Evolutionary conservation across 2,888 invertebrate species (phyloP).

Genomic region (Drosophila formosana): DNA sequence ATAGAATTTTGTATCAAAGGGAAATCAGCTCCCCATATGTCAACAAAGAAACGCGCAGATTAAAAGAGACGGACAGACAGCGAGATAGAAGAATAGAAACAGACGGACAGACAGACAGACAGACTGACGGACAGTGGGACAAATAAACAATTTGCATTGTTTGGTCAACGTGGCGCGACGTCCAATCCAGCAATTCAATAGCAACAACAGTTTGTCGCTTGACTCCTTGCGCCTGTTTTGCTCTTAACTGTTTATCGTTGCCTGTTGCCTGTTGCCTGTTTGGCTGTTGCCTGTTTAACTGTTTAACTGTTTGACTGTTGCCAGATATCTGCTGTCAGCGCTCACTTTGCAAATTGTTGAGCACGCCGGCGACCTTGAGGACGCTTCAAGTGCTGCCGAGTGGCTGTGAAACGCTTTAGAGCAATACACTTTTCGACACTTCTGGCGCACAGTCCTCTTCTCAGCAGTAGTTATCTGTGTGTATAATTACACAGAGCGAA

Average conservation of each 20-base stretch:
- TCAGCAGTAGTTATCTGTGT: too few relatives aligned
- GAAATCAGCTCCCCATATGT: background rate
- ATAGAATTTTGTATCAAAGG: background rate
- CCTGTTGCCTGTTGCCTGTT: background rate
- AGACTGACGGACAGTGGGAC: background rate
- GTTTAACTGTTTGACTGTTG: background rate
- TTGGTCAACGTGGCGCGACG: constrained; percentile 1
- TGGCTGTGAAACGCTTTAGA: constrained; percentile 45
- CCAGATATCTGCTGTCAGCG: background rate
- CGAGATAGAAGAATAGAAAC: background rate
- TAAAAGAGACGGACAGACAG: background rate
- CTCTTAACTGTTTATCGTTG: background rate
- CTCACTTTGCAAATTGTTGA: background rate
- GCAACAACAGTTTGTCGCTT: background rate
- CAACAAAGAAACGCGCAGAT: background rate
- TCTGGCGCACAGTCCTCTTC: constrained; percentile 20
- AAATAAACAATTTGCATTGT: constrained; percentile 1
- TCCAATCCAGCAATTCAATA: background rate
- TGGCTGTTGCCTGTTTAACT: too few relatives aligned
- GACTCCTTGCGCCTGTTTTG: background rate
- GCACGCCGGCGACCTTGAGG: constrained; percentile 14
- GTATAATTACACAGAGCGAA: too few relatives aligned
- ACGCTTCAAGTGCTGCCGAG: constrained; percentile 22
- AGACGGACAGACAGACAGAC: background rate
- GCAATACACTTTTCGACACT: constrained; percentile 63